Conservation (phyloP, 2,113 vertebrate species). For the Larimichthys polyactis region DNA sequence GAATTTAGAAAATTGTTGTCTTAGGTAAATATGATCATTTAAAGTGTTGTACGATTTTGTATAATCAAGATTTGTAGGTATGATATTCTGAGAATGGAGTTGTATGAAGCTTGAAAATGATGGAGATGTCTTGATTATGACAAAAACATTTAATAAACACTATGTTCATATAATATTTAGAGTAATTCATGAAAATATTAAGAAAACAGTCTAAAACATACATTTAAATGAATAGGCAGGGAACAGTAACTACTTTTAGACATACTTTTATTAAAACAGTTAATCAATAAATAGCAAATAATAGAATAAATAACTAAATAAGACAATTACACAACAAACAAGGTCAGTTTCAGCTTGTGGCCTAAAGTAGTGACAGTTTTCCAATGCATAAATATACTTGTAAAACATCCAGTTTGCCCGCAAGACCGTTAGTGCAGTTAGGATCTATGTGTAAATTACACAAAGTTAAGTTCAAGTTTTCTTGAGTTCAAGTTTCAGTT, state of each 20-base stretch:
- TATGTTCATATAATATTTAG: not conserved
- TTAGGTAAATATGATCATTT: not conserved
- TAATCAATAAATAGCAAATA: constrained; percentile 81
- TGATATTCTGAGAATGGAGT: not conserved
- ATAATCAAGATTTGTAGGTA: not conserved
- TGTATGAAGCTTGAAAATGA: not conserved
- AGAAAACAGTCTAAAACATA: not conserved
- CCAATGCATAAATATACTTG: not conserved
- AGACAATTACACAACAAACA: constrained; percentile 43
- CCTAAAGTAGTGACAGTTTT: constrained; percentile 22
- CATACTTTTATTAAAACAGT: constrained; percentile 56
- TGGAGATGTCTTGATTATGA: not conserved
- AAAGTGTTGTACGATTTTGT: not conserved
- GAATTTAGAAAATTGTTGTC: not conserved
- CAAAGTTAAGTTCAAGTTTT: constrained; percentile 61
- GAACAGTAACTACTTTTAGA: constrained; percentile 47
- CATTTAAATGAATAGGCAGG: constrained; percentile 32
- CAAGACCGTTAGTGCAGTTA: constrained; percentile 31
- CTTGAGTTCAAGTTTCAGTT: constrained; percentile 69
- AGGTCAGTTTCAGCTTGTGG: constrained; percentile 62
- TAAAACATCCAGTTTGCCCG: constrained; percentile 20
- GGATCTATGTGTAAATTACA: constrained; percentile 7
- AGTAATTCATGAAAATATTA: not conserved
- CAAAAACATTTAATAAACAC: not conserved
- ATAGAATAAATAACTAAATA: constrained; percentile 76